Evolutionary conservation across 2,113 vertebrate species (phyloP).

Genomic region (Notarius lentiginosus): DNA sequence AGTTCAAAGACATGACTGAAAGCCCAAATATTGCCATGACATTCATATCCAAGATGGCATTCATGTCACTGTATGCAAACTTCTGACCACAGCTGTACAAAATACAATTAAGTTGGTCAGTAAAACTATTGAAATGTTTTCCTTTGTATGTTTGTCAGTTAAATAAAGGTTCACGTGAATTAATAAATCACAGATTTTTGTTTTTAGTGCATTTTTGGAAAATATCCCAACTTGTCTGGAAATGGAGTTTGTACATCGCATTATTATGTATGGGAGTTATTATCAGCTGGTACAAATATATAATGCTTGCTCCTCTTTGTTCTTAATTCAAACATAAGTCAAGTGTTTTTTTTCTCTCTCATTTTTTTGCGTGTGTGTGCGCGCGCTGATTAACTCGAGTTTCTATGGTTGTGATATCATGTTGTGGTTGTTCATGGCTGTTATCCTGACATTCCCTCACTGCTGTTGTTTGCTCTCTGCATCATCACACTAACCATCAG

Average conservation of each 20-base stretch:
- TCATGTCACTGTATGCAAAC: too few species aligned
- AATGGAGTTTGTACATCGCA: neutral
- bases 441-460: conserved; percentile 30
- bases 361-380: neutral
- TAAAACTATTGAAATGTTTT: too few species aligned
- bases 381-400: conserved; percentile 29
- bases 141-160: too few species aligned
- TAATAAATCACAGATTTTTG: too few species aligned
- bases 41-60: too few species aligned
- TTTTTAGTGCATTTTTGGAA: too few species aligned
- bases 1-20: too few species aligned
- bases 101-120: too few species aligned
- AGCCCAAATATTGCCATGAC: too few species aligned
- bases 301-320: conserved; percentile 34
- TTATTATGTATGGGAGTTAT: conserved; percentile 8
- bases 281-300: conserved; percentile 34
- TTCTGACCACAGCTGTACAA: too few species aligned
- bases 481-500: neutral
- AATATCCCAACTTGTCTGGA: too few species aligned
- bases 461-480: conserved; percentile 28
- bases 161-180: too few species aligned
- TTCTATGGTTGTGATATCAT: conserved; percentile 31
- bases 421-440: conserved; percentile 20
- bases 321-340: conserved; percentile 23
- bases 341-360: neutral